Evolutionary conservation across 2,797 vertebrate genomes (phyloP), one percentile per base, ranked within the genome.

Genomic region (Silurus aristotelis): DNA sequence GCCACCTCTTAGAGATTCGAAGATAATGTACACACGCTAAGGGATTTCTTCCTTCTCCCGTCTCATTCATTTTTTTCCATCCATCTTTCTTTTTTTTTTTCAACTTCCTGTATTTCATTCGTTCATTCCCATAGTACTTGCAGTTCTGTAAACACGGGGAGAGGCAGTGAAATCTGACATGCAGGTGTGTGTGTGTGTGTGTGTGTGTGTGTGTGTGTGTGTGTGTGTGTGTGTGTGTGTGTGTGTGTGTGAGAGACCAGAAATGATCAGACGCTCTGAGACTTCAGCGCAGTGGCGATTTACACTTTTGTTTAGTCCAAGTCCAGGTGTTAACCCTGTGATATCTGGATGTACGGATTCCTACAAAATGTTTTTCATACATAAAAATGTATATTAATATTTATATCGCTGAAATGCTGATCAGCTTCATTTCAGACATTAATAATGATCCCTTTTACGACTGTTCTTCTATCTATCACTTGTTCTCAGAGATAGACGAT

Each of bases 161-260:
- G 78, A 75, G 78, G 68, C 78, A 75, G 78, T 82, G 61, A 75
- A 85, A 82, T 58, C 55, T 25, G 70, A 22, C 71, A 19, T 72
- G 56, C 71, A 58, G 63, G 6, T 22, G n/a, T 68, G 63, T n/a
- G 19, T 22, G 31, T 10, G 52, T 48, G 48, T 48, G 48, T 48
- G 48, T 48, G 48, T 48, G 48, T 48, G 48, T 48, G 5, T 48
- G 48, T 48, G 48, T 48, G 48, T 48, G 5, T 48, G 6, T 22
- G n/a, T 68, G 63, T n/a, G 48, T 48, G 48, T 52, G 48, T 52
- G 48, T 52, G 48, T 52, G 48, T 52, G 48, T 52, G 6, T 52
- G 27, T 10, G 52, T 52, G 6, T 22, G n/a, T 68, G 63, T n/a
- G 19, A 8, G 20, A 1, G 52, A 6, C 17, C 55, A 58, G 52